Conservation (phyloP, 2,113 vertebrate genomes). For the Neomonachus schauinslandi region DNA sequence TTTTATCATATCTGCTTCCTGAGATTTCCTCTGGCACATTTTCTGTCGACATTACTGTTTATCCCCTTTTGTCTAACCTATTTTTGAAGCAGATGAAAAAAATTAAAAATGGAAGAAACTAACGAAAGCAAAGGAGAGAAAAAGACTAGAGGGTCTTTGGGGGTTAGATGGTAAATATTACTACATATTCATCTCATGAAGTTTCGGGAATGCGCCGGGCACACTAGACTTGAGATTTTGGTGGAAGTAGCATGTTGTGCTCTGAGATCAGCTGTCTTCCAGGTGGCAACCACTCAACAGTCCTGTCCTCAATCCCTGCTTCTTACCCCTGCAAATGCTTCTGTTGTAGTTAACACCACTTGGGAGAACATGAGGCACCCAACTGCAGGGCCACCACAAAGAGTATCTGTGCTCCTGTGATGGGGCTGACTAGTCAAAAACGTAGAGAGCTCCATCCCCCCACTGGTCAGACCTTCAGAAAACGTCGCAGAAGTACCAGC, state of each 20-base stretch:
- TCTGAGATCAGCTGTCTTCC: rapidly evolving
- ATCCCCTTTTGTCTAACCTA: neutral
- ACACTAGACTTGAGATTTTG: neutral
- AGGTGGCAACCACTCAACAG: neutral
- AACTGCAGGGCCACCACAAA: neutral
- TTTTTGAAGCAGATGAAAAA: slow-evolving; percentile 22
- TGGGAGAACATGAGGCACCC: neutral
- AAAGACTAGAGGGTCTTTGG: neutral
- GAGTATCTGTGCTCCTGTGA: neutral
- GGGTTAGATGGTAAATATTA: neutral
- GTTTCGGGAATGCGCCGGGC: neutral
- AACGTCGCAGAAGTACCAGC: neutral
- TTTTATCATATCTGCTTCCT: neutral
- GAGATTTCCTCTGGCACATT: neutral
- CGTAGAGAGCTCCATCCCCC: neutral
- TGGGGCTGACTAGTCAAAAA: neutral
- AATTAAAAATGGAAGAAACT: slow-evolving; percentile 14
- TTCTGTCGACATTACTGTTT: neutral
- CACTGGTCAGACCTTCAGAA: neutral
- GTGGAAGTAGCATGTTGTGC: rapidly evolving
- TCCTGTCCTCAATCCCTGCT: neutral
- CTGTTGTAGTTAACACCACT: neutral
- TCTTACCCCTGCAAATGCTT: neutral
- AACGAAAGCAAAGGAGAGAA: neutral
- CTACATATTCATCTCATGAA: neutral